A percentile compares a stretch with the other conserved stretches of the same genome.
These are phyloP conservation scores for Drosophila infuscata DNA, from an alignment of 2,888 invertebrate species.

Conservation along the genomic window DNA sequence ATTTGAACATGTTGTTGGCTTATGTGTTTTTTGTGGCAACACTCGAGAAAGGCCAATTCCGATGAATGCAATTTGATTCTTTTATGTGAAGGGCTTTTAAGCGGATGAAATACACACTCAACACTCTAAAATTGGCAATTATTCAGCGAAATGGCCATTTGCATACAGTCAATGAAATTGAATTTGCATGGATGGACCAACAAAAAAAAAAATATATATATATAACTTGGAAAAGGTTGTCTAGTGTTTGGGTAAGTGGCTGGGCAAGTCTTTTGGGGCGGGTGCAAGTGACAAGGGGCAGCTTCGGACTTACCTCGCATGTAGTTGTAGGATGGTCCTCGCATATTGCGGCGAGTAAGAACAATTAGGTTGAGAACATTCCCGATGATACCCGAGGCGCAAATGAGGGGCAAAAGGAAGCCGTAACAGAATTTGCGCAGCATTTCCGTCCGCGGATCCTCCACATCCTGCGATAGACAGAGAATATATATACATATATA, in stretches of 20 bases:
- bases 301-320: slow-evolving; percentile 88
- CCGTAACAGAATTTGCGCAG: slow-evolving; percentile 88
- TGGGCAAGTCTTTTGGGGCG: neutral
- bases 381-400: slow-evolving; percentile 90
- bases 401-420: slow-evolving; percentile 89
- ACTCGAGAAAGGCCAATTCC: slow-evolving; percentile 8
- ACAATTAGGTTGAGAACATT: slow-evolving; percentile 92
- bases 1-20: slow-evolving; percentile 7
- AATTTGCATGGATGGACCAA: slow-evolving; percentile 14
- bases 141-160: slow-evolving; percentile 43
- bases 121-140: slow-evolving; percentile 64
- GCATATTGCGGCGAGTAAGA: slow-evolving; percentile 91
- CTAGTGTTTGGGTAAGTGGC: neutral
- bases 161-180: slow-evolving; percentile 35
- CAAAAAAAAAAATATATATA: neutral
- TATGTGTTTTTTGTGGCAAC: neutral
- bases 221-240: neutral
- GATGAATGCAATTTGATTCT: slow-evolving; percentile 21
- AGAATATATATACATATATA: slow-evolving; percentile 16
- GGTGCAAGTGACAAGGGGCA: neutral
- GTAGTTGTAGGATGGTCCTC: slow-evolving; percentile 92
- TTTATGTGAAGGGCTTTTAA: slow-evolving; percentile 33
- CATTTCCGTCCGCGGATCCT: slow-evolving; percentile 87
- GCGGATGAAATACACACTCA: slow-evolving; percentile 34
- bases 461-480: slow-evolving; percentile 74